A percentile compares a stretch with the other conserved stretches of the same genome.
Conservation (phyloP, 2,797 vertebrate genomes). For the Antrozous pallidus region DNA sequence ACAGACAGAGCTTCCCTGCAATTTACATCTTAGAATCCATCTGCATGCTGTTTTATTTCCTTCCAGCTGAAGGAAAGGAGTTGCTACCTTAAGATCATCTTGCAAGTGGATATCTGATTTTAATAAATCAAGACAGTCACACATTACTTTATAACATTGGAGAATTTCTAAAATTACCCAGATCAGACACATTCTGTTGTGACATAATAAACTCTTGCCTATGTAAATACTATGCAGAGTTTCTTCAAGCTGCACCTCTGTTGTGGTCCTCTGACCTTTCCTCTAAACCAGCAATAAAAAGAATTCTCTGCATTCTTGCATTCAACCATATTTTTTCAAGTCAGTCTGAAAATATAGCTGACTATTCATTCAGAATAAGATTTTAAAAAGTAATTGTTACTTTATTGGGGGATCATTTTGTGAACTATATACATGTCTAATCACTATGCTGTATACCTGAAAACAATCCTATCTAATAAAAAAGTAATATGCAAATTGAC, state of each 20-base stretch:
- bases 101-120: not conserved
- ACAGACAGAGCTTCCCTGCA: slow-evolving; percentile 35
- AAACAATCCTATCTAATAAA: too few species aligned
- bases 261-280: not conserved
- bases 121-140: not conserved
- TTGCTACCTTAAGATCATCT: not conserved
- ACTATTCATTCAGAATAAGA: not conserved
- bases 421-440: not conserved
- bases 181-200: not conserved
- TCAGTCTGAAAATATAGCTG: not conserved
- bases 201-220: not conserved
- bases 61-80: not conserved
- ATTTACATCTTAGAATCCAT: slow-evolving; percentile 38
- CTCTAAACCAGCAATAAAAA: not conserved
- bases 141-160: not conserved
- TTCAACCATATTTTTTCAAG: not conserved
- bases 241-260: not conserved
- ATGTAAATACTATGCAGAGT: not conserved
- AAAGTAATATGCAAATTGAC: too few species aligned
- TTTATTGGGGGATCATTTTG: not conserved
- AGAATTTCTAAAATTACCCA: slow-evolving; percentile 39
- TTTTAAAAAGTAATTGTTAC: not conserved
- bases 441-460: not conserved
- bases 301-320: not conserved
- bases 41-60: slow-evolving; percentile 5